Conservation (phyloP, 1,140 invertebrate genomes). For the Drosophila seguyi region DNA sequence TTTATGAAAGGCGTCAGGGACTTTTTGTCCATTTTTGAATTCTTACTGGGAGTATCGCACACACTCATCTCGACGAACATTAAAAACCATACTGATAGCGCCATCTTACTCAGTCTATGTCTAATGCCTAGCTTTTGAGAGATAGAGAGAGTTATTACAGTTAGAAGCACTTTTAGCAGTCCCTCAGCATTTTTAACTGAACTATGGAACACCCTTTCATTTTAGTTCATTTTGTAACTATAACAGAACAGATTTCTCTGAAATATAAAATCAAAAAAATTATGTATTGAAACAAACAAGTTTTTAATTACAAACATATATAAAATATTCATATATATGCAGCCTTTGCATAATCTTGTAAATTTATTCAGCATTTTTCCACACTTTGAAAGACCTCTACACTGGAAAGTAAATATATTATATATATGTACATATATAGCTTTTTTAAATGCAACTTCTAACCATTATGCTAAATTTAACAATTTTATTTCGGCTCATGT, state of each 20-base stretch:
- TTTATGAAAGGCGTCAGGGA: slow-evolving; percentile 50
- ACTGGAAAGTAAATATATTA: too few relatives aligned
- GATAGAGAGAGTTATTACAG: slow-evolving; percentile 21
- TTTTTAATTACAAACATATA: too few relatives aligned
- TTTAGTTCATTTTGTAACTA: not conserved
- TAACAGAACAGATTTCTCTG: not conserved
- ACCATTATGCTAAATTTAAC: not conserved
- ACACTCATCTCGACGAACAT: slow-evolving; percentile 60
- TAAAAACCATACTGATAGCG: slow-evolving; percentile 15
- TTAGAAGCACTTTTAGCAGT: slow-evolving; percentile 1
- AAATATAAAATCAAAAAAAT: too few relatives aligned
- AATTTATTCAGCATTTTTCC: too few relatives aligned
- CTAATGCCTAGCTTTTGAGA: not conserved
- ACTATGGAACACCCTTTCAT: not conserved
- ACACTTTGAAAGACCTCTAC: too few relatives aligned
- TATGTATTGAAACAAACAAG: too few relatives aligned
- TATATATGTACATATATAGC: not conserved
- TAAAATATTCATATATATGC: too few relatives aligned
- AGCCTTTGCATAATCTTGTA: too few relatives aligned
- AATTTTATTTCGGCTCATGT: not conserved
- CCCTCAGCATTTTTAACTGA: not conserved
- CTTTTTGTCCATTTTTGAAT: slow-evolving; percentile 50
- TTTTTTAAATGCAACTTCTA: not conserved
- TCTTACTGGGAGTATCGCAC: slow-evolving; percentile 62
- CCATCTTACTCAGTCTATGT: slow-evolving; percentile 15